These are phyloP conservation scores for Epinephelus awoara DNA, from an alignment of 2,797 vertebrate genomes.

Conservation along the genomic window DNA sequence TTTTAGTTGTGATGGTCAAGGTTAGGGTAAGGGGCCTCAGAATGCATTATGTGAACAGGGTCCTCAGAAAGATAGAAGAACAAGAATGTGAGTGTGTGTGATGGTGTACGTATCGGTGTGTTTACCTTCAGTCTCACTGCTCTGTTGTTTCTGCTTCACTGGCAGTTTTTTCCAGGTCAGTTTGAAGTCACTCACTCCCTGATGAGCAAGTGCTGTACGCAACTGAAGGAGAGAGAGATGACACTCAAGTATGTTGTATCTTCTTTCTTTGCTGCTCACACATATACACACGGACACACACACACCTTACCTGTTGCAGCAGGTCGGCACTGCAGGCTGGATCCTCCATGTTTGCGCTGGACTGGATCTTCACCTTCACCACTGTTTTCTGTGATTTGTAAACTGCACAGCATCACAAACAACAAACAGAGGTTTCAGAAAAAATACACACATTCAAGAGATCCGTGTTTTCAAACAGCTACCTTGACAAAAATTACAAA, in stretches of 20 bases:
- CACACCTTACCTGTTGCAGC: conserved; percentile 19
- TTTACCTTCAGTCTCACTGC: not conserved
- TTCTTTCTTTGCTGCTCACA: not conserved
- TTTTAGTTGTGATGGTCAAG: no score
- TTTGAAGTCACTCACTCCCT: not conserved
- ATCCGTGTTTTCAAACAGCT: no score
- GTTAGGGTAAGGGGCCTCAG: no score
- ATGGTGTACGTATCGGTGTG: not conserved
- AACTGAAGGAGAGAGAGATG: conserved; percentile 22
- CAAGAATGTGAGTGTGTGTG: not conserved
- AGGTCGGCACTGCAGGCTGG: not conserved
- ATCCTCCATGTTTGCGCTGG: conserved; percentile 25
- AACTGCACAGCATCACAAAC: not conserved
- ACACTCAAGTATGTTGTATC: not conserved
- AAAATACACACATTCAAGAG: not conserved
- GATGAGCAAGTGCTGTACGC: not conserved
- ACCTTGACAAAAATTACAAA: no score
- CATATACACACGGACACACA: not conserved
- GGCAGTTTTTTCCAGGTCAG: conserved; percentile 33
- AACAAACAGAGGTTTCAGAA: not conserved
- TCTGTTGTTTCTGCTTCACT: rapidly evolving
- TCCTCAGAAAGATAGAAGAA: no score
- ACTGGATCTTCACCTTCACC: conserved; percentile 31
- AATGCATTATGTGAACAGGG: no score
- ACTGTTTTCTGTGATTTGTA: not conserved